Conservation (phyloP, 2,113 vertebrate genomes). For the Clarias gariepinus region DNA sequence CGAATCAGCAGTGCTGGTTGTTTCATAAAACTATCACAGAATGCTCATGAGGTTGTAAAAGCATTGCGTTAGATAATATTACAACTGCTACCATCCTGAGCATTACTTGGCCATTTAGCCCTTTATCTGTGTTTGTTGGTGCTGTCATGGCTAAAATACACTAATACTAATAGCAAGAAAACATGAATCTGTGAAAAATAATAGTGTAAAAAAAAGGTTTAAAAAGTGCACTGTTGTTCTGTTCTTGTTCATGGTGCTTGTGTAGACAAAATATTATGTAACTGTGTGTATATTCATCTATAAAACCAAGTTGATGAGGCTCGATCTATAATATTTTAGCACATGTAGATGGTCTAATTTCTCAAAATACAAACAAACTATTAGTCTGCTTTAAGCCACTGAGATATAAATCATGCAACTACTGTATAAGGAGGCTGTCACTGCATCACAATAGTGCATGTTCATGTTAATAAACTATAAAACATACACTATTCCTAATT, state of each 20-base stretch:
- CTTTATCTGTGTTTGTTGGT: neutral
- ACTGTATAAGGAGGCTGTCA: neutral
- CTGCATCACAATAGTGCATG: neutral
- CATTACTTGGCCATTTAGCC: neutral
- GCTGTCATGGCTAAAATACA: neutral
- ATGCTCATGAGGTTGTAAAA: conserved; percentile 5
- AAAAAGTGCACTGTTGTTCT: neutral
- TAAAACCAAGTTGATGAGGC: neutral
- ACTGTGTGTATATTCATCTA: neutral
- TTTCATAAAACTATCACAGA: neutral
- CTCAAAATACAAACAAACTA: neutral
- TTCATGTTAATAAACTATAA: neutral
- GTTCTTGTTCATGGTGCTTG: neutral
- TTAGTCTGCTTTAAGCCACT: neutral
- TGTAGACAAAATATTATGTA: neutral
- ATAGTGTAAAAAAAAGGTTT: no score
- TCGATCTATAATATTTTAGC: neutral
- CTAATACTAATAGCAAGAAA: neutral
- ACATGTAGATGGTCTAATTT: neutral
- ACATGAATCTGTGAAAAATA: no score
- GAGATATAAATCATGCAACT: neutral
- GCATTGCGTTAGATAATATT: neutral
- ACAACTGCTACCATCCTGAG: neutral
- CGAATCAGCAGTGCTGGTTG: conserved; percentile 4
- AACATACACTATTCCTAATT: neutral